Evolutionary conservation across 2,888 invertebrate species (phyloP), one percentile per base, ranked within the genome.

Genomic region (Luperina testacea): DNA sequence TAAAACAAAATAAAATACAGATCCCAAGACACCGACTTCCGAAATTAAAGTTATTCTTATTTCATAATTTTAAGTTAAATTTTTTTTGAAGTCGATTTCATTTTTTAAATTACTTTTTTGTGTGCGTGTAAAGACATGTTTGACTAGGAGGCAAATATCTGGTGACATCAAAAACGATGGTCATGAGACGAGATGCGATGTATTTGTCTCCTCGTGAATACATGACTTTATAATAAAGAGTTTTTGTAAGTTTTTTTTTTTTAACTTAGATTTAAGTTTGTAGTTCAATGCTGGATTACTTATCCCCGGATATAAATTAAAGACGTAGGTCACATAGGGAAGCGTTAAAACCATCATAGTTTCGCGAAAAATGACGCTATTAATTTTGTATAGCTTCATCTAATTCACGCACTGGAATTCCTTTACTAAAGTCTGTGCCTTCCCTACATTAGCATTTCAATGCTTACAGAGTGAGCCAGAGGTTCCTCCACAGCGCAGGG

Each of bases 391-490:
- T 11, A 59, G 57, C 57, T n/a, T 57, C 24, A 24, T 57, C 53
- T 59, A 11, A 59, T n/a, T 59, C 57, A 5, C 57, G 57, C n/a
- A n/a, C 57, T 59, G n/a, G 1, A 59, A 59, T 11, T n/a, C 11
- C 57, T 57, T 11, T 24, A 11, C 11, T 57, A 24, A 57, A 57
- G 4, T 3, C 11, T 57, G 24, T 9, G 24, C 24, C 24, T 57
- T 57, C 24, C 24, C 11, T 57, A 24, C n/a, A 57, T 57, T 57
- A 9, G 24, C 57, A 24, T n/a, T 0, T 57, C 3, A 38, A 32
- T 70, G 15, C 32, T 61, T 72, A 1, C 90, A 96, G 96, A 94
- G 94, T 63, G 96, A 95, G 8, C 91, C 92, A 1, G 96, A 95
- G 24, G 75, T 64, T 15, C 78, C 67, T 9, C 76, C 81, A 45